phyloP scores from a whole-genome alignment of 2,113 vertebrate genomes.

The Hydrolagus affinis region DNA sequence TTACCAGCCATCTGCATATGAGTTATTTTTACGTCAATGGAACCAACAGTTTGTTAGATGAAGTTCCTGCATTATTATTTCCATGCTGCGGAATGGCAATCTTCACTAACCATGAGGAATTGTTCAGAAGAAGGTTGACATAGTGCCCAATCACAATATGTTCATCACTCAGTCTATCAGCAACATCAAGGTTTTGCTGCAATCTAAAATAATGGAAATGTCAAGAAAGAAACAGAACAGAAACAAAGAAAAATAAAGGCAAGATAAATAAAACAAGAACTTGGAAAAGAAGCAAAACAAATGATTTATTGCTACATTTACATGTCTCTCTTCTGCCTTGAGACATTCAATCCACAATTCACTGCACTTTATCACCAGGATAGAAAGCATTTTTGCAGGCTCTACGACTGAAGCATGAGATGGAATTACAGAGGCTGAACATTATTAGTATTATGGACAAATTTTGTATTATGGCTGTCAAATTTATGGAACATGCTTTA shows the following conservation, averaged over 20 bases:
- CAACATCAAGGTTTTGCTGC: constrained; percentile 91
- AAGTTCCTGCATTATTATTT: constrained; percentile 1
- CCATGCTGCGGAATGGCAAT: constrained; percentile 39
- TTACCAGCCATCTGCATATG: not conserved
- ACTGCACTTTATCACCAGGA: not conserved
- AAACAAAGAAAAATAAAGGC: constrained; percentile 34
- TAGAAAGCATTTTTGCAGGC: not conserved
- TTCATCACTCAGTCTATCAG: constrained; percentile 96
- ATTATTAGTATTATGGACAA: not conserved
- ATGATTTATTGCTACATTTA: not conserved
- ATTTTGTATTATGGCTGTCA: too few species aligned
- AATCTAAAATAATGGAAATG: constrained; percentile 72
- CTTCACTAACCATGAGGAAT: constrained; percentile 87
- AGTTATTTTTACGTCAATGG: not conserved
- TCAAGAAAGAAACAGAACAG: constrained; percentile 40
- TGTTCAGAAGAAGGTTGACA: constrained; percentile 92
- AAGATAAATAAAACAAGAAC: constrained; percentile 27
- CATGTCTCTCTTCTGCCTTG: not conserved
- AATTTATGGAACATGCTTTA: not conserved
- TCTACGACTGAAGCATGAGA: not conserved
- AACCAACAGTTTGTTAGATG: not conserved
- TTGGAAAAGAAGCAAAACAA: not conserved
- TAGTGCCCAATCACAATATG: constrained; percentile 94
- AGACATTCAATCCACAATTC: constrained; percentile 8
- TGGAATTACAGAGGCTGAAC: not conserved